A percentile compares a stretch with the other conserved stretches of the same genome.
Evolutionary conservation across 2,113 vertebrate genomes (phyloP).

Genomic region (Nematolebias whitei): DNA sequence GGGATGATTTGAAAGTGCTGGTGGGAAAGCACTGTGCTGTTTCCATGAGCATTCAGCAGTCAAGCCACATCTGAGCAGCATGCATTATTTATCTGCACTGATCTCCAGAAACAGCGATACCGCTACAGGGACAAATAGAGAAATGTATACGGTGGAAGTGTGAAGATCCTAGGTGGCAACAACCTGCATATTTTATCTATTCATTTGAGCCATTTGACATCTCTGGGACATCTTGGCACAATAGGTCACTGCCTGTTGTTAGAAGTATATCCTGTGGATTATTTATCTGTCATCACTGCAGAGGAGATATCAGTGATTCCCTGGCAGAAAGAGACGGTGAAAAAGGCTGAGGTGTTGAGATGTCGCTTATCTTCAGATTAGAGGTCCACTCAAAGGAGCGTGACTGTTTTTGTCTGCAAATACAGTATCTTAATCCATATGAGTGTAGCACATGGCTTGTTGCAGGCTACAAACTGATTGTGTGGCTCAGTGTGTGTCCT

Average conservation of each 20-base stretch:
- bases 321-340: slow-evolving; percentile 13
- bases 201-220: slow-evolving; percentile 22
- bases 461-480: slow-evolving; percentile 31
- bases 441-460: slow-evolving; percentile 29
- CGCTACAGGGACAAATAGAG: slow-evolving; percentile 19
- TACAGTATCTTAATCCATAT: slow-evolving; percentile 41
- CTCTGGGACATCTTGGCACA: slow-evolving; percentile 16
- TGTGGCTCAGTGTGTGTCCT: slow-evolving; percentile 7
- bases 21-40: slow-evolving; percentile 10
- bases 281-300: slow-evolving; percentile 27
- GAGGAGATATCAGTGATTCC: slow-evolving; percentile 6
- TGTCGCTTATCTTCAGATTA: slow-evolving; percentile 34
- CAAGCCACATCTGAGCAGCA: slow-evolving; percentile 43
- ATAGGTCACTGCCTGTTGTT: slow-evolving; percentile 13
- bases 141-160: background rate
- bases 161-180: slow-evolving; percentile 7
- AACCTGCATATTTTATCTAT: slow-evolving; percentile 28
- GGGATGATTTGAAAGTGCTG: background rate
- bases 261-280: slow-evolving; percentile 17
- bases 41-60: slow-evolving; percentile 46
- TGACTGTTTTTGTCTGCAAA: slow-evolving; percentile 60
- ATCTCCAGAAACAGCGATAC: slow-evolving; percentile 60
- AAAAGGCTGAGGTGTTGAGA: slow-evolving; percentile 34
- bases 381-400: slow-evolving; percentile 28
- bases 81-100: slow-evolving; percentile 66